Evolutionary conservation across 2,888 invertebrate species (phyloP).

Genomic region (Bombylius discolor): DNA sequence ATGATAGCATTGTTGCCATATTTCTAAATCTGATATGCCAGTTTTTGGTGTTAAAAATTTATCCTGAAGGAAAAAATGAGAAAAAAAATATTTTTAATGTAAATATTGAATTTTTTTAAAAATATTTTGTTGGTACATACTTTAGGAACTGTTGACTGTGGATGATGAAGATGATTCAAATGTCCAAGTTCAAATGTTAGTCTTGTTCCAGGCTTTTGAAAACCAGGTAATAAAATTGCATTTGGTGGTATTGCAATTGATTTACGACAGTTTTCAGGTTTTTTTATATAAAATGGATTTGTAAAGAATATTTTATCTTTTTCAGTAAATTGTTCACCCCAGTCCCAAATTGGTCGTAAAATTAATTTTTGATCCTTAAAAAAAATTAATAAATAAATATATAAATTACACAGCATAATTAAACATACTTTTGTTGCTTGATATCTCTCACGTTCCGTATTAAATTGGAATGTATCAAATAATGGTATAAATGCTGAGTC

Average conservation of each 20-base stretch:
- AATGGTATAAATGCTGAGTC: slow-evolving; percentile 77
- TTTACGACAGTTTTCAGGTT: slow-evolving; percentile 24
- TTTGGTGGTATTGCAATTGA: slow-evolving; percentile 27
- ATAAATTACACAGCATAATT: slow-evolving; percentile 39
- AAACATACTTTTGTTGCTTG: slow-evolving; percentile 39
- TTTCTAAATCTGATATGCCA: slow-evolving; percentile 45
- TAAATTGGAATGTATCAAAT: slow-evolving; percentile 88
- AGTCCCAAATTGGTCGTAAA: slow-evolving; percentile 75
- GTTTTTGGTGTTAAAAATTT: slow-evolving; percentile 39
- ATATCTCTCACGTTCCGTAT: slow-evolving; percentile 64
- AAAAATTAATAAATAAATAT: no score
- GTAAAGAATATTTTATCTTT: slow-evolving; percentile 69
- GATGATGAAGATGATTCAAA: not conserved
- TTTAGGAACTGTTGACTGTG: slow-evolving; percentile 29
- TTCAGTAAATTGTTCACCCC: slow-evolving; percentile 75
- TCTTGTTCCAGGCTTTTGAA: slow-evolving; percentile 18
- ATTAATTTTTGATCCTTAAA: slow-evolving; percentile 37
- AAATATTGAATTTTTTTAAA: not conserved
- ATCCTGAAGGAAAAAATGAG: slow-evolving; percentile 16
- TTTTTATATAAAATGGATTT: slow-evolving; percentile 61
- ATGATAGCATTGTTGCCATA: slow-evolving; percentile 85
- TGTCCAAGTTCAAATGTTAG: slow-evolving; percentile 14
- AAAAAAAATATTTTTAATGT: not conserved
- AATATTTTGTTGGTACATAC: slow-evolving; percentile 2
- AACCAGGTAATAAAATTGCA: slow-evolving; percentile 23